phyloP scores from a whole-genome alignment of 2,797 vertebrate genomes.

The Tiaroga cobitis region DNA sequence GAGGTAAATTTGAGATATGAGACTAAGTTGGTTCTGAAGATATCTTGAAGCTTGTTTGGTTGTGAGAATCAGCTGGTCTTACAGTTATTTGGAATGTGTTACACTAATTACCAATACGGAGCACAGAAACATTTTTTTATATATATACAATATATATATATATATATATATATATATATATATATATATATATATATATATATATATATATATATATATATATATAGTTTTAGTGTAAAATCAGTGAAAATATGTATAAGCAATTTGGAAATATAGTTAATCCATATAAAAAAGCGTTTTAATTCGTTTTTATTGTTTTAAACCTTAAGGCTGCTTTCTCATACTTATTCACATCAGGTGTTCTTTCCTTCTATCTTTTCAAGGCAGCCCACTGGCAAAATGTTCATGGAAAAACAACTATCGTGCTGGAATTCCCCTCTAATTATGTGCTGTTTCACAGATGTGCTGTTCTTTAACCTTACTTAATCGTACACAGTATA shows the following conservation, averaged over 20 bases:
- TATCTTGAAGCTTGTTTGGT: background rate
- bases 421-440: constrained; percentile 49
- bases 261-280: too few species aligned
- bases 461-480: constrained; percentile 60
- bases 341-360: constrained; percentile 55
- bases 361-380: too few species aligned
- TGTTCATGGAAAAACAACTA: constrained; percentile 56
- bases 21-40: background rate
- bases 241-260: too few species aligned
- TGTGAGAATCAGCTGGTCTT: background rate
- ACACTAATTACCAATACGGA: background rate
- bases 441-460: constrained; percentile 51
- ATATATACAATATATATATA: too few species aligned
- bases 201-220: too few species aligned
- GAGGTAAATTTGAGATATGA: background rate
- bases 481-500: background rate
- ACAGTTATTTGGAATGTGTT: background rate
- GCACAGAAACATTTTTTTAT: too few species aligned
- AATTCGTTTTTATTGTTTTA: too few species aligned
- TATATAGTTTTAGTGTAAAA: too few species aligned
- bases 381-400: constrained; percentile 67
- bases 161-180: too few species aligned
- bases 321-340: constrained; percentile 13
- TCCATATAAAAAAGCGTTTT: too few species aligned
- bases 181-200: too few species aligned